These are phyloP conservation scores for Thymallus thymallus DNA, from an alignment of 2,113 vertebrate species.

Conservation along the genomic window DNA sequence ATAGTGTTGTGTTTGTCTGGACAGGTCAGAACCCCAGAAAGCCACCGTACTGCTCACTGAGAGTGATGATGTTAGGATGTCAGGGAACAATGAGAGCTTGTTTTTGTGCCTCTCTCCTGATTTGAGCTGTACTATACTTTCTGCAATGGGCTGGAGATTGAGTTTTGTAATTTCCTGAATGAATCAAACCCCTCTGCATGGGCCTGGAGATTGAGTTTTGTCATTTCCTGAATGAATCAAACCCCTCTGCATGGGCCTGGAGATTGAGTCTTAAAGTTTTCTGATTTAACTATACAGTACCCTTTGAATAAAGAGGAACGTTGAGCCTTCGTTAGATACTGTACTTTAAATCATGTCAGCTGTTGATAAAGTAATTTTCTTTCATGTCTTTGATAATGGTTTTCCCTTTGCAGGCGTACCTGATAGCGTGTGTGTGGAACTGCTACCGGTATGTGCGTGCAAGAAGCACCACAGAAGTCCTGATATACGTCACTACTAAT, in stretches of 20 bases:
- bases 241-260: not conserved
- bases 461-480: slow-evolving; percentile 79
- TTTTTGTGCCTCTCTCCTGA: slow-evolving; percentile 17
- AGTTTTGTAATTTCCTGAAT: not conserved
- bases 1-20: slow-evolving; percentile 45
- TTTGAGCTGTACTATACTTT: not conserved
- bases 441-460: slow-evolving; percentile 90
- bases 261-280: slow-evolving; percentile 2
- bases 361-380: not conserved
- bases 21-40: slow-evolving; percentile 1
- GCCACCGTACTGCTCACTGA: slow-evolving; percentile 12
- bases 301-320: not conserved
- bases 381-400: not conserved
- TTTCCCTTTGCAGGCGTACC: slow-evolving; percentile 77
- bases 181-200: not conserved
- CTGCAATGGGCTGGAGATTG: not conserved
- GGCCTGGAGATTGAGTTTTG: not conserved
- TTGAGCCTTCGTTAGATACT: not conserved
- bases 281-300: not conserved
- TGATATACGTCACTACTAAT: slow-evolving; percentile 88
- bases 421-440: slow-evolving; percentile 93
- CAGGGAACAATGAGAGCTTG: slow-evolving; percentile 37
- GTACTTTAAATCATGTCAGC: not conserved
- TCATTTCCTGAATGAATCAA: not conserved
- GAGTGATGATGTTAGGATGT: slow-evolving; percentile 22